Base-by-base conservation (phyloP, 2,888 invertebrate genomes). In the Diachrysia chrysitis region DNA sequence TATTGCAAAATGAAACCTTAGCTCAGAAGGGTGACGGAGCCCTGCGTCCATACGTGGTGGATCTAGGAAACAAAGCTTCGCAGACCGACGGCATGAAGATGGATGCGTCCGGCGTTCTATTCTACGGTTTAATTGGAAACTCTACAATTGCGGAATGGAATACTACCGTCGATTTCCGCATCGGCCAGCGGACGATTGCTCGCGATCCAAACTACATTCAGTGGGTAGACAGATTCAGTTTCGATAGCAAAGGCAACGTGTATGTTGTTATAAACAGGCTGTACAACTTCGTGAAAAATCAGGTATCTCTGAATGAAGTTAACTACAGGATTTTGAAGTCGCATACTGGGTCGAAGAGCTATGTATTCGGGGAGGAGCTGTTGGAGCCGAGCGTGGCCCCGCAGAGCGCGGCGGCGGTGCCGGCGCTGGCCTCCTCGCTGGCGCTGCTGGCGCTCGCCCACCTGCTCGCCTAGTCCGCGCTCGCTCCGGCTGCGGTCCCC, bases 31-130 rank as follows among this genome's bases (percentile, higher is more conserved):
- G 88, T 10, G 88, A 91, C 5, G 89, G 90, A 56, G 90, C 91
- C 10, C 73, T 95, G 7, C 90, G 92, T n/a, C 90, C 93, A 0
- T 91, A 95, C 71, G 96, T 97, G 0, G 93, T 90, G 9, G 96
- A 97, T 73, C 88, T 97, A 51, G 97, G 97, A 0, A 83, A 90
- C 0, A 97, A 97, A 85, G 88, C 94, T 0, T 97, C 97, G 0
- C 97, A 97, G 87, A 96, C 97, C 0, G 97, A 97, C 82, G 97
- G 97, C 0, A 97, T 98, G 97, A 96, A 96, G 70, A 97, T 97
- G 97, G 97, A 97, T 79, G 96, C 97, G 17, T 91, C 93, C 19
- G 97, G 97, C 2, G 88, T 96, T 6, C 92, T 98, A 12, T 97
- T 97, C 90, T 97, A 96, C 87, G 97, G 97, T 53, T 93, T 97